Base-by-base conservation (phyloP, 2,797 vertebrate genomes). In the Poeciliopsis paucimaculata region DNA sequence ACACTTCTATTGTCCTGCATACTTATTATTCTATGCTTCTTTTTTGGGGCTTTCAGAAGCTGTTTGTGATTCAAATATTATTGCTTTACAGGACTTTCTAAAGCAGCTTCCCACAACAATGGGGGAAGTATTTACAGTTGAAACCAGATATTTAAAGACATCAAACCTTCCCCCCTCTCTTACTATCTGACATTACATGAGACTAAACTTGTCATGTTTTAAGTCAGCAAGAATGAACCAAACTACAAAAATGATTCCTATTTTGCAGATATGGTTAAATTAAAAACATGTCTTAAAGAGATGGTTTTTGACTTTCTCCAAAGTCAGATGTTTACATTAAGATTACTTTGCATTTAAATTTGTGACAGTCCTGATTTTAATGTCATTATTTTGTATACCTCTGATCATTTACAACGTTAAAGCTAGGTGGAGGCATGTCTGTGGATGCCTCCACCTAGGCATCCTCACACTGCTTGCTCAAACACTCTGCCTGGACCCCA, bases 41-140 rank as follows among this genome's bases (percentile, higher is more conserved):
- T 47, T 51, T 79, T 76, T 76, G 76, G 6, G 47, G 68, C 8
- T 62, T 39, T 71, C 0, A 0, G 47, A 77, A 71, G 66, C 20
- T 4, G 10, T 75, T 82, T 36, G 31, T 46, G 34, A 34, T 15
- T 73, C 43, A 80, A 80, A 79, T 36, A 77, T 23, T 9, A 1
- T 20, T 51, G 66, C 8, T 18, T 2, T 51, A 15, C 5, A 36
- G 5, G 18, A n/a, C 31, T 57, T 77, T 66, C 73, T 76, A n/a
- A 39, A n/a, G 26, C 0, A 39, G 31, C 53, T 82, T 80, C 45
- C 70, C 23, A 64, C 55, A 41, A 26, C 41, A 57, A 16, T 10
- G 2, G 13, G 51, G 26, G 26, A 31, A 51, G 15, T 51, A 73
- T 39, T 64, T 16, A 73, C 10, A 64, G 18, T n/a, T n/a, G 20